These are phyloP conservation scores for Bubalus kerabau DNA, from an alignment of 2,113 vertebrate species.

Conservation along the genomic window DNA sequence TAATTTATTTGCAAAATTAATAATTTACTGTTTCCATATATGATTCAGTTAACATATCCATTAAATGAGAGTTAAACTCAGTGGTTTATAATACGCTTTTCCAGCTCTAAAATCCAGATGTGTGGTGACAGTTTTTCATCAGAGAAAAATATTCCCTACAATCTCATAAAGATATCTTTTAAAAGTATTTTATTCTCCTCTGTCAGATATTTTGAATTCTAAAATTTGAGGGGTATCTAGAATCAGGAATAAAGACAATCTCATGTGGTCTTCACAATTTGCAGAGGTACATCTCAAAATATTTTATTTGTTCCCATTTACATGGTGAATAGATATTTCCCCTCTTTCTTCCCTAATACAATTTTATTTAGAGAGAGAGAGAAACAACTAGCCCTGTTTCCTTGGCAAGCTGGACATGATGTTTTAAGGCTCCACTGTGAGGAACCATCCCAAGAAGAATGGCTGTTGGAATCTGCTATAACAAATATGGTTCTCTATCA, in stretches of 20 bases:
- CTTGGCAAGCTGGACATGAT: not conserved
- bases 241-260: not conserved
- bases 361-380: not conserved
- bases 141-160: not conserved
- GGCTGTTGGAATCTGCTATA: not conserved
- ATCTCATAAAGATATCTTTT: not conserved
- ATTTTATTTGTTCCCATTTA: not conserved
- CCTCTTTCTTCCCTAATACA: not conserved
- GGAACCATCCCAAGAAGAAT: not conserved
- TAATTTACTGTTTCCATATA: not conserved
- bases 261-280: not conserved
- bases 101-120: not conserved
- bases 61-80: not conserved
- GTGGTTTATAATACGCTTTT: not conserved
- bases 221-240: not conserved
- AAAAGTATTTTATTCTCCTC: not conserved
- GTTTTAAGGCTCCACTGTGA: not conserved
- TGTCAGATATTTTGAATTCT: not conserved
- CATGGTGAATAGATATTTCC: not conserved
- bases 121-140: not conserved
- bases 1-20: not conserved
- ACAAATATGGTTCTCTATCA: constrained; percentile 18
- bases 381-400: not conserved
- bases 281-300: not conserved
- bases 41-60: not conserved